A percentile compares a stretch with the other conserved stretches of the same genome.
Conservation (phyloP, 2,113 vertebrate species). For the Antennarius striatus region DNA sequence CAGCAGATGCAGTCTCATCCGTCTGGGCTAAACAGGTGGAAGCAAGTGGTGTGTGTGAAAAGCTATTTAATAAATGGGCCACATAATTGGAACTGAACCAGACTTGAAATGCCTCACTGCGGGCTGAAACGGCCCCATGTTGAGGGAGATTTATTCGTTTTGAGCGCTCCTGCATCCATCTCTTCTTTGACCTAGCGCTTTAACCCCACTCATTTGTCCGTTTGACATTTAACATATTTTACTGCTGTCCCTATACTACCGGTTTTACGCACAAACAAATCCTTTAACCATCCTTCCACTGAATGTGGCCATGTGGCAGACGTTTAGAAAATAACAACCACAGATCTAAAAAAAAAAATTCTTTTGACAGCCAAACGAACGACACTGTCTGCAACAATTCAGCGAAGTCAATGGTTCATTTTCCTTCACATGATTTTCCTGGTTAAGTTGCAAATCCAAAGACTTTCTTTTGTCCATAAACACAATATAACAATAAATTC, state of each 20-base stretch:
- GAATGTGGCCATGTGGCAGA: neutral
- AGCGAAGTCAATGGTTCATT: too few relatives aligned
- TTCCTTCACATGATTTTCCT: too few relatives aligned
- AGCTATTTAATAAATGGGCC: conserved; percentile 74
- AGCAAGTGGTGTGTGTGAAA: conserved; percentile 68
- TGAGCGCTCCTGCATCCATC: conserved; percentile 10
- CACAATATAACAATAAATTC: conserved; percentile 5
- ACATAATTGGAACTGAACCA: conserved; percentile 65
- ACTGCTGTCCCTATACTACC: neutral
- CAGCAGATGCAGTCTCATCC: conserved; percentile 40
- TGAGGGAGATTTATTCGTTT: conserved; percentile 52
- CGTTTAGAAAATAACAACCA: too few relatives aligned
- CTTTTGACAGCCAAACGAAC: neutral
- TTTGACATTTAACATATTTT: neutral
- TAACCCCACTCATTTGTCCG: neutral
- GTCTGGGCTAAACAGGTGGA: conserved; percentile 72
- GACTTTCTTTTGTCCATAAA: neutral
- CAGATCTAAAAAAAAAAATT: too few relatives aligned
- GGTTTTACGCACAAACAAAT: neutral
- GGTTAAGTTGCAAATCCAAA: conserved; percentile 2
- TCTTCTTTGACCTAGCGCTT: neutral
- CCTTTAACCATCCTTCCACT: neutral
- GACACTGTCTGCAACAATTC: neutral
- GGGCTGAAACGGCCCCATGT: conserved; percentile 46
- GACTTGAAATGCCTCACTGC: conserved; percentile 57